Conservation (phyloP, 2,113 vertebrate species). For the Bufo bufo region DNA sequence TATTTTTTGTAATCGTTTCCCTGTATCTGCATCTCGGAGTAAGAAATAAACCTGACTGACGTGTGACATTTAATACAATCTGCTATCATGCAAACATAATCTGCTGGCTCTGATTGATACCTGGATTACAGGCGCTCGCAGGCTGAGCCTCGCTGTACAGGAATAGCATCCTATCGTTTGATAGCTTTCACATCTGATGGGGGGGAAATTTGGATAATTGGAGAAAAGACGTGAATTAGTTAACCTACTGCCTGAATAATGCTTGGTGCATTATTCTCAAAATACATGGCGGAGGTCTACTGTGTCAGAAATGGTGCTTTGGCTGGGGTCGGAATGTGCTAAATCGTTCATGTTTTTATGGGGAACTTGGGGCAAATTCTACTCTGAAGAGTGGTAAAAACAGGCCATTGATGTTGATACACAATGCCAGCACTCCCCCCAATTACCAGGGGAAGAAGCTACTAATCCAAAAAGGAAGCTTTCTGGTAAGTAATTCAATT, state of each 20-base stretch:
- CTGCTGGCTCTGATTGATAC: constrained; percentile 16
- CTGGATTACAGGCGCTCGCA: not conserved
- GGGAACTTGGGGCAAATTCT: not conserved
- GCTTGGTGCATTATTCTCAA: not conserved
- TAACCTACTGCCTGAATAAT: not conserved
- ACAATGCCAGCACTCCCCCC: too few relatives aligned
- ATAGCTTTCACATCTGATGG: not conserved
- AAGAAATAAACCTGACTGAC: not conserved
- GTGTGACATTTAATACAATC: constrained; percentile 16
- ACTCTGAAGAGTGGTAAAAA: too few relatives aligned
- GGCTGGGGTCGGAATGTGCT: not conserved
- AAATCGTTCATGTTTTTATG: not conserved
- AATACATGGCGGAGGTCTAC: not conserved
- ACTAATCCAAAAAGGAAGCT: too few relatives aligned
- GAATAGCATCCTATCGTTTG: not conserved
- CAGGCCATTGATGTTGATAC: too few relatives aligned
- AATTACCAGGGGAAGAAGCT: too few relatives aligned
- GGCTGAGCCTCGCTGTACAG: not conserved
- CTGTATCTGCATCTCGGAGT: not conserved
- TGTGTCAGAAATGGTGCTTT: not conserved
- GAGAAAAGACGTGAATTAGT: not conserved
- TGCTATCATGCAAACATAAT: not conserved
- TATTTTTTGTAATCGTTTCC: not conserved
- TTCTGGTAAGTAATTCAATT: too few relatives aligned
- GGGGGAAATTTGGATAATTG: constrained; percentile 36